These are phyloP conservation scores for Sander lucioperca DNA, from an alignment of 2,113 vertebrate genomes.

Conservation along the genomic window DNA sequence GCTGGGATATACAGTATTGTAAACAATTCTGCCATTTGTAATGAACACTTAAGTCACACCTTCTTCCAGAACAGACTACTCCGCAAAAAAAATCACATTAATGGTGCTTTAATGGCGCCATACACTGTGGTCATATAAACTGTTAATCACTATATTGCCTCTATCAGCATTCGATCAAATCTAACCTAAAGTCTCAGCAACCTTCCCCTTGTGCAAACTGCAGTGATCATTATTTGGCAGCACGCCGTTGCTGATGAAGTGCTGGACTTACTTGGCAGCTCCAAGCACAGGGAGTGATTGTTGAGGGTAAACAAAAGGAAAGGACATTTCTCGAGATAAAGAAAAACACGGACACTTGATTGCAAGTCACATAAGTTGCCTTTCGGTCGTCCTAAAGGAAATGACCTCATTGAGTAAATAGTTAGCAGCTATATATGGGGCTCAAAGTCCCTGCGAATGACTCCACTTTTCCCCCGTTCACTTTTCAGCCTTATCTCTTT, in stretches of 20 bases:
- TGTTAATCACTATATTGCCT: constrained; percentile 28
- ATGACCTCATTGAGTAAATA: constrained; percentile 81
- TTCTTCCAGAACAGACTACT: background rate
- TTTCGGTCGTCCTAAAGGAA: constrained; percentile 71
- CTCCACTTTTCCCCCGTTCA: constrained; percentile 71
- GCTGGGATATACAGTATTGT: background rate
- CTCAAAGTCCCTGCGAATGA: constrained; percentile 72
- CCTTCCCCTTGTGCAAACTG: constrained; percentile 33
- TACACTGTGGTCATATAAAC: background rate
- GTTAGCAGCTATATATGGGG: constrained; percentile 69
- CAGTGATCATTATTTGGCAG: constrained; percentile 66
- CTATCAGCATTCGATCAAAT: constrained; percentile 48
- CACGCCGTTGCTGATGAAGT: constrained; percentile 52
- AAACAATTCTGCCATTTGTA: background rate
- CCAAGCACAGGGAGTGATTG: constrained; percentile 20
- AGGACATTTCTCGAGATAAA: constrained; percentile 46
- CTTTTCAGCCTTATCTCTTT: constrained; percentile 69
- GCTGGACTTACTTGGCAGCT: constrained; percentile 36
- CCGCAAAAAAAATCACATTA: background rate
- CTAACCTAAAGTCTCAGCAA: constrained; percentile 50
- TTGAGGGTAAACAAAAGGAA: constrained; percentile 50
- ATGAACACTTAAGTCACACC: background rate
- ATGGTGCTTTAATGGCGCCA: background rate
- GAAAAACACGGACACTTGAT: constrained; percentile 58
- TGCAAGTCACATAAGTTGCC: constrained; percentile 51